Evolutionary conservation across 2,113 vertebrate species (phyloP).

Genomic region (Leptobrachium ailaonicum): DNA sequence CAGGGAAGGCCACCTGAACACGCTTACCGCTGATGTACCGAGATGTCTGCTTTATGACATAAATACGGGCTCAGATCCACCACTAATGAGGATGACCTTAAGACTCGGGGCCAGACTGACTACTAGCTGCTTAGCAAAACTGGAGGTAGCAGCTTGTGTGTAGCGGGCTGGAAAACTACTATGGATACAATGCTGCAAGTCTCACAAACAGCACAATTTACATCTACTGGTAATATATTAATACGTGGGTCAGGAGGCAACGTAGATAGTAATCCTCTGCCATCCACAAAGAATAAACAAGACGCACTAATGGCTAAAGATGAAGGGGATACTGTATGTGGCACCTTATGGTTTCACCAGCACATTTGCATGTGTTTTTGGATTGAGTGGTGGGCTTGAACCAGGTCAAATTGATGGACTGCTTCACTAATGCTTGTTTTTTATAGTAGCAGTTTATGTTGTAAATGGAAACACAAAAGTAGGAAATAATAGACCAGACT

Average conservation of each 20-base stretch:
- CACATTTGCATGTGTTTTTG: too few species aligned
- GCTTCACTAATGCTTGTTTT: too few species aligned
- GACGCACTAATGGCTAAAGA: background rate
- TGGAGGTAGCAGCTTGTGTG: slow-evolving; percentile 17
- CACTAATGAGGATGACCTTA: slow-evolving; percentile 34
- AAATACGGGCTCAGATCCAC: slow-evolving; percentile 21
- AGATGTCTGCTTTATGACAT: slow-evolving; percentile 13
- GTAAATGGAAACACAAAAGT: too few species aligned
- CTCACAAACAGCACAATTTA: background rate
- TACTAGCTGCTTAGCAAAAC: slow-evolving; percentile 16
- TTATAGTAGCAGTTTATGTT: too few species aligned
- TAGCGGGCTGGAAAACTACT: slow-evolving; percentile 14
- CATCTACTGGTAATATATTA: background rate
- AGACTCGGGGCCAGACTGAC: slow-evolving; percentile 11
- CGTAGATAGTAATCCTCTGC: background rate
- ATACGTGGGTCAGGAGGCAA: background rate
- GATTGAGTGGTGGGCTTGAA: too few species aligned
- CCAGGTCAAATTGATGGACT: too few species aligned
- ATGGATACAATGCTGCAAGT: background rate
- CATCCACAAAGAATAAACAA: background rate
- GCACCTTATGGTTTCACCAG: too few species aligned
- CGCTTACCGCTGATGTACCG: slow-evolving; percentile 7
- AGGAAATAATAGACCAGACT: too few species aligned
- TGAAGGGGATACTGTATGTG: too few species aligned
- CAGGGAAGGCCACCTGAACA: slow-evolving; percentile 9